phyloP scores from a whole-genome alignment of 2,888 invertebrate species.

The Leptopilina drosophilae region DNA sequence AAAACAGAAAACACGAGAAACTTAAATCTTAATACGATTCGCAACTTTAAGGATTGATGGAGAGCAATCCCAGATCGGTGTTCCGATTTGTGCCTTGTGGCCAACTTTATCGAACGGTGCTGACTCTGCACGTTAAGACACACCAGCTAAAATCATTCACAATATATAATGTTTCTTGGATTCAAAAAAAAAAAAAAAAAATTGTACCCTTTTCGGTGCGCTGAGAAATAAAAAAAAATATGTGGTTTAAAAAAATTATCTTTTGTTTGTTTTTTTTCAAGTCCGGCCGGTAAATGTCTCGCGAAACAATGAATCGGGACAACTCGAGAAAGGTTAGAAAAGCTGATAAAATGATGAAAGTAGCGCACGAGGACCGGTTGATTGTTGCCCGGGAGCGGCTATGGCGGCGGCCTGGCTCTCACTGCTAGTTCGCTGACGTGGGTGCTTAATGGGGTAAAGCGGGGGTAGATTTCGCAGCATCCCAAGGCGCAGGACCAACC shows the following conservation, averaged over 20 bases:
- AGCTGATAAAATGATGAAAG: conserved; percentile 5
- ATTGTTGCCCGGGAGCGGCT: conserved; percentile 74
- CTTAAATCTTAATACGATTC: too few species aligned
- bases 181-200: too few species aligned
- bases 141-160: conserved; percentile 13
- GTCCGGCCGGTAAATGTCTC: not conserved
- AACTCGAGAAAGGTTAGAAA: conserved; percentile 29
- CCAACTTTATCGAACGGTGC: conserved; percentile 31
- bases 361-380: conserved; percentile 48
- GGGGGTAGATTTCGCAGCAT: conserved; percentile 68
- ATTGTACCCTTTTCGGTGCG: too few species aligned
- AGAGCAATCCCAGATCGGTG: not conserved
- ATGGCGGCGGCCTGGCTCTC: conserved; percentile 77
- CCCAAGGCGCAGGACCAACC: conserved; percentile 73
- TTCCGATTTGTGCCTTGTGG: conserved; percentile 26
- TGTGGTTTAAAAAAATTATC: too few species aligned
- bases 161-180: not conserved
- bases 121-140: conserved; percentile 23
- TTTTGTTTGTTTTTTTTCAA: too few species aligned
- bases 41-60: too few species aligned
- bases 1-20: too few species aligned
- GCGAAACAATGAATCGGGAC: conserved; percentile 15
- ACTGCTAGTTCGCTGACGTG: conserved; percentile 64
- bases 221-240: not conserved
- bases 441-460: conserved; percentile 50